A percentile compares a stretch with the other conserved stretches of the same genome.
Conservation (phyloP, 2,888 invertebrate species). For the Harpalus rubripes region DNA sequence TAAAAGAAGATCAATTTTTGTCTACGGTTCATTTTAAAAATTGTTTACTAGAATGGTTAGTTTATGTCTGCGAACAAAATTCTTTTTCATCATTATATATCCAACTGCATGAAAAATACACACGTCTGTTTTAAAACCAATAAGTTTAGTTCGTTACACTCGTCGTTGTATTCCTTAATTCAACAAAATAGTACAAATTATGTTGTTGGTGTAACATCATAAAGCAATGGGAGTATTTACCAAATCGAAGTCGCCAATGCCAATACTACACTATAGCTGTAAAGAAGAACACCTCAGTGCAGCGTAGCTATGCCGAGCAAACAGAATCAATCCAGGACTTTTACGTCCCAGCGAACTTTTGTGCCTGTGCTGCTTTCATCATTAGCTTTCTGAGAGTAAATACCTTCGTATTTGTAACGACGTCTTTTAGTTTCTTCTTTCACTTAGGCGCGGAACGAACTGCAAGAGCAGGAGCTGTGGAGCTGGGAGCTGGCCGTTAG, state of each 20-base stretch:
- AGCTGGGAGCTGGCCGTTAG: constrained; percentile 16
- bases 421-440: constrained; percentile 61
- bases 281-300: neutral
- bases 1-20: neutral
- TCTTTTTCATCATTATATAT: neutral
- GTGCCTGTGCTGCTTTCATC: constrained; percentile 48
- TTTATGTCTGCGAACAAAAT: neutral
- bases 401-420: constrained; percentile 58
- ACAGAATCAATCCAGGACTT: constrained; percentile 64
- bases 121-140: neutral
- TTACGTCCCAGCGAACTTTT: constrained; percentile 46
- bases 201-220: constrained; percentile 18
- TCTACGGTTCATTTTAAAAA: neutral
- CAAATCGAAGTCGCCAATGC: neutral
- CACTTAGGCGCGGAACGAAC: constrained; percentile 40
- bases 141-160: neutral
- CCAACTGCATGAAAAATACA: neutral
- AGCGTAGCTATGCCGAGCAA: neutral
- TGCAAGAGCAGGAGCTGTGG: neutral
- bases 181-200: constrained; percentile 15
- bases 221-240: constrained; percentile 9
- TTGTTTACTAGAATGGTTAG: neutral
- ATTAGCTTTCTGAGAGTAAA: constrained; percentile 62
- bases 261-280: neutral
- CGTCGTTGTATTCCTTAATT: neutral